phyloP scores from a whole-genome alignment of 2,888 invertebrate genomes.

The Nephrocerus scutellatus region DNA sequence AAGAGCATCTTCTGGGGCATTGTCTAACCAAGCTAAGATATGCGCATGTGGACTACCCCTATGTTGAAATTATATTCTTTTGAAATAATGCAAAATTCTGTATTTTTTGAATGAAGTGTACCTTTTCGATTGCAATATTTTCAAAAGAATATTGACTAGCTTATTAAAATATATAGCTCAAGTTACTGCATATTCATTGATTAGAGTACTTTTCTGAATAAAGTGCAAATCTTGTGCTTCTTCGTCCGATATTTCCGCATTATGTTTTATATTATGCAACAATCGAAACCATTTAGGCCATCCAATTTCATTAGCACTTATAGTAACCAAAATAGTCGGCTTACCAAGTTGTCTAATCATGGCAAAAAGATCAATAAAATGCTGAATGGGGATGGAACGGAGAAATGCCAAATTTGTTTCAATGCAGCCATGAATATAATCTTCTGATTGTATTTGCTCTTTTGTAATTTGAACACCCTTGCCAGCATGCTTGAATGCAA shows the following conservation, averaged over 20 bases:
- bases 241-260: conserved; percentile 11
- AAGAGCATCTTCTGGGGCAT: conserved; percentile 28
- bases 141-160: conserved; percentile 17
- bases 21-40: conserved; percentile 34
- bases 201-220: conserved; percentile 21
- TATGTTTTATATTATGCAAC: conserved; percentile 31
- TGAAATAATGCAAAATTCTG: conserved; percentile 28
- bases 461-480: not conserved
- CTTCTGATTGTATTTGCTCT: conserved; percentile 3
- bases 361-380: conserved; percentile 35
- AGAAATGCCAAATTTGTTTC: conserved; percentile 17
- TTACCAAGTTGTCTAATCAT: conserved; percentile 42
- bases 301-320: conserved; percentile 44
- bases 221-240: conserved; percentile 8
- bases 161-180: conserved; percentile 25
- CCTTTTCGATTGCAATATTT: conserved; percentile 20
- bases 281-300: conserved; percentile 36
- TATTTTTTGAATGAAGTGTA: conserved; percentile 28
- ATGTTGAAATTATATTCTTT: conserved; percentile 31
- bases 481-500: conserved; percentile 3
- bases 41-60: conserved; percentile 23
- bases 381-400: conserved; percentile 1
- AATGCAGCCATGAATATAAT: conserved; percentile 1
- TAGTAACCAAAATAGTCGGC: conserved; percentile 33
- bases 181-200: conserved; percentile 24